Percentiles rank a stretch among this genome's conserved stretches.
Conservation (phyloP, 2,888 invertebrate species). For the Lepidochrysops patricia region DNA sequence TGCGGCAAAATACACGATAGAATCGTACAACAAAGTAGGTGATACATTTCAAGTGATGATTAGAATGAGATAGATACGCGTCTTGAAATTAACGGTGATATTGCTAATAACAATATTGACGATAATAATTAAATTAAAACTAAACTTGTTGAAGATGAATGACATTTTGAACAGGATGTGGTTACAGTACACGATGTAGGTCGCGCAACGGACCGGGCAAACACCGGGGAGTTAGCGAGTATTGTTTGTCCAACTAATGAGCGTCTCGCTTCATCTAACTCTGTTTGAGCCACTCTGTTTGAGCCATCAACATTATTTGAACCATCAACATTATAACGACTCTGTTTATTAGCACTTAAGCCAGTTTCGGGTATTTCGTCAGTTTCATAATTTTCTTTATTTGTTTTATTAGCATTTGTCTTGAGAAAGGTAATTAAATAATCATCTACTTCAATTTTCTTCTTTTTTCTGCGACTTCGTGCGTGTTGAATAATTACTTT, state of each 20-base stretch:
- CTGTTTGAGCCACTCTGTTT: not conserved
- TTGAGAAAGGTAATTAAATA: no score
- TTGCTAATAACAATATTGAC: not conserved
- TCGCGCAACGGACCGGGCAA: constrained; percentile 34
- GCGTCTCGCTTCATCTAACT: constrained; percentile 31
- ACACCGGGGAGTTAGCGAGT: constrained; percentile 27
- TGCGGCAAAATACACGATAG: no score
- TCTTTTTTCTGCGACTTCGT: no score
- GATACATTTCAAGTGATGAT: no score
- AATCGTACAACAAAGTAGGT: no score
- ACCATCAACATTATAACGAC: constrained; percentile 1
- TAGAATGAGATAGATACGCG: no score
- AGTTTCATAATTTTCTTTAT: not conserved
- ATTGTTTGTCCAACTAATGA: constrained; percentile 41
- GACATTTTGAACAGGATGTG: not conserved
- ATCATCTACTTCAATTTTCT: no score
- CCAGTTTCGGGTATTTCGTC: not conserved
- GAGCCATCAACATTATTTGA: constrained; percentile 3
- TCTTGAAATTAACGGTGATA: not conserved
- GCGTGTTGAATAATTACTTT: no score
- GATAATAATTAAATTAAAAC: not conserved
- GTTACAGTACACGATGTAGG: constrained; percentile 16
- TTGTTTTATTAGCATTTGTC: no score
- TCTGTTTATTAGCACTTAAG: constrained; percentile 9
- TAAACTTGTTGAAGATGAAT: not conserved